Evolutionary conservation across 2,888 invertebrate genomes (phyloP), one percentile per base, ranked within the genome.

Genomic region (Cantharis lateralis): DNA sequence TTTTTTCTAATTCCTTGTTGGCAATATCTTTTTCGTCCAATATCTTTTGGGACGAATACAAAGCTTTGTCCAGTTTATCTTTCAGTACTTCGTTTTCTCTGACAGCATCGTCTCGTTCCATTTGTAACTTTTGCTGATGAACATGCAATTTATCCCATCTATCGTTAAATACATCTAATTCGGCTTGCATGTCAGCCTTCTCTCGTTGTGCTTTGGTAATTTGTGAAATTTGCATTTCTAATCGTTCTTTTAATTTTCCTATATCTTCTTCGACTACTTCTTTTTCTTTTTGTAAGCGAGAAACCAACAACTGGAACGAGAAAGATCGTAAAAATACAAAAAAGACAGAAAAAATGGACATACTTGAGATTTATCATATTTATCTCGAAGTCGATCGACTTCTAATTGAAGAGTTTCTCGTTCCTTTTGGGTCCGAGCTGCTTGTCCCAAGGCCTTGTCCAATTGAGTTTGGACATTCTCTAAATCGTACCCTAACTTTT

Each of bases 1-100:
- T 93, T 89, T 96, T 95, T 87, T 97, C 96, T 87, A 96, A 95
- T 89, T 97, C 97, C 89, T 95, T 96, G 90, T 95, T 95, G 83
- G 95, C 93, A 72, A 92, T 93, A 83, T 97, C 97, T 83, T 95
- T 94, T 85, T 97, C 97, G 85, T 97, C 97, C 81, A 95, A 91
- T 20, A 95, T 92, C 88, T 96, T 96, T 86, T 94, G 95, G 80
- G 95, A 91, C 26, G 94, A 91, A 83, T 95, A 93, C 79, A 96
- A 92, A 28, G 95, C 92, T 87, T 97, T 97, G 82, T 97, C 97
- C 77, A 96, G 89, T 89, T 97, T 97, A 78, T 97, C 97, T 87
- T 96, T 96, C 78, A 96, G 88, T 82, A 96, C 94, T 84, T 95
- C 95, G 68, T 96, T 91, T 88, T 97, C 96, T 64, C 95, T 94